A percentile compares a stretch with the other conserved stretches of the same genome.
phyloP scores from a whole-genome alignment of 2,113 vertebrate genomes.

The Otus sunia region DNA sequence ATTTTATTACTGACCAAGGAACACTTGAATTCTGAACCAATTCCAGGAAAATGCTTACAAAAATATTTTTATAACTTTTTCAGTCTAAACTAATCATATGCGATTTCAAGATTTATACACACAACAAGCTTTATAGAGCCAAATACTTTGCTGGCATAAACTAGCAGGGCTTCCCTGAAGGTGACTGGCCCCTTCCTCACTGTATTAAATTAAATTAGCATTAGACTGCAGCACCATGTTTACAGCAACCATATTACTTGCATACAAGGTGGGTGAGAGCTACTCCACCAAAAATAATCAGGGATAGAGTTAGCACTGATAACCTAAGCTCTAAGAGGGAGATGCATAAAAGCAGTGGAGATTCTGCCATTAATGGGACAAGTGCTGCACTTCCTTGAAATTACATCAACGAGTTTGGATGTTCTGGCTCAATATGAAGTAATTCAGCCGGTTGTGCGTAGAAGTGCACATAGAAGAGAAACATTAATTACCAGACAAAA shows the following conservation, averaged over 20 bases:
- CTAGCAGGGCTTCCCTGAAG: not conserved
- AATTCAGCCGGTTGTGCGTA: not conserved
- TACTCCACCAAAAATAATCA: constrained; percentile 24
- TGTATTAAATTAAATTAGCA: not conserved
- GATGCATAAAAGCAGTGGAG: not conserved
- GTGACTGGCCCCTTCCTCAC: not conserved
- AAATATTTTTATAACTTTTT: not conserved
- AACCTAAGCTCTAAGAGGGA: not conserved
- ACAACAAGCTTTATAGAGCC: not conserved
- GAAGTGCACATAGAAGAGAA: not conserved
- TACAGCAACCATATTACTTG: not conserved
- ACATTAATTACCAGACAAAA: not conserved
- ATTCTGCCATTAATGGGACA: not conserved
- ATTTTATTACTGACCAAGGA: constrained; percentile 12
- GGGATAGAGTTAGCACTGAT: not conserved
- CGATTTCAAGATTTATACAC: not conserved
- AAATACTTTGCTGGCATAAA: not conserved
- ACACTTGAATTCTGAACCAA: not conserved
- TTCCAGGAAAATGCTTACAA: not conserved
- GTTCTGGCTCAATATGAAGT: not conserved
- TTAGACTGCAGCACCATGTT: not conserved
- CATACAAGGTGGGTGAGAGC: not conserved
- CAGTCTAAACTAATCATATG: not conserved
- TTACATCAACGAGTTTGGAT: not conserved
- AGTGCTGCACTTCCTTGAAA: not conserved